These are phyloP conservation scores for Drosophila diplacantha DNA, from an alignment of 2,888 invertebrate species.

Conservation along the genomic window DNA sequence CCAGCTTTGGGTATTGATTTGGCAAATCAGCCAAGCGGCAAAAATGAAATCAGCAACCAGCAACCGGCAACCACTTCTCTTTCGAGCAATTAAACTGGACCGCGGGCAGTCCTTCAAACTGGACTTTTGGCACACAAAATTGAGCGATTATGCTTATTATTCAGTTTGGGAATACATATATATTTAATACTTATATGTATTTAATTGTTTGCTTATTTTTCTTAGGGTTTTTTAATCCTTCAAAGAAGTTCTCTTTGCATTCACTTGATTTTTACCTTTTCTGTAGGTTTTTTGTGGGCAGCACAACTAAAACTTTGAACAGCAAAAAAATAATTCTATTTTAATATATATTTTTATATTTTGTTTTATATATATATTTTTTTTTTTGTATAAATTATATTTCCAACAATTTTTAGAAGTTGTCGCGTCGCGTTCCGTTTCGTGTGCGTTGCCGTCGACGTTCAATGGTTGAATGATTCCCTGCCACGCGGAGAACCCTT, in stretches of 20 bases:
- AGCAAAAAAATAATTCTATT: constrained; percentile 15
- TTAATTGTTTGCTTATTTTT: no score
- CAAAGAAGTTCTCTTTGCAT: no score
- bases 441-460: constrained; percentile 23
- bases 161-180: background rate
- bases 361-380: background rate
- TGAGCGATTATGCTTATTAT: constrained; percentile 4
- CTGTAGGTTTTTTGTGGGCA: constrained; percentile 2
- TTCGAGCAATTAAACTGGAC: constrained; percentile 34
- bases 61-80: constrained; percentile 54
- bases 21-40: constrained; percentile 56
- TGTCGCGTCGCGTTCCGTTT: constrained; percentile 4
- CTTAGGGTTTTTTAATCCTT: background rate
- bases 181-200: background rate
- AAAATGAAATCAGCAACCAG: constrained; percentile 60
- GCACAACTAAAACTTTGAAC: constrained; percentile 15
- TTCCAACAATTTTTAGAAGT: background rate
- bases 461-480: constrained; percentile 12
- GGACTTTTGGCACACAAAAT: constrained; percentile 12
- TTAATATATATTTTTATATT: no score
- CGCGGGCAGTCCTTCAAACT: constrained; percentile 24
- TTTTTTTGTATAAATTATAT: background rate
- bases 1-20: constrained; percentile 14
- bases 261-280: constrained; percentile 33
- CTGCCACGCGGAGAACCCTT: constrained; percentile 4